These are phyloP conservation scores for Liasis olivaceus DNA, from an alignment of 2,797 vertebrate species.

Conservation along the genomic window DNA sequence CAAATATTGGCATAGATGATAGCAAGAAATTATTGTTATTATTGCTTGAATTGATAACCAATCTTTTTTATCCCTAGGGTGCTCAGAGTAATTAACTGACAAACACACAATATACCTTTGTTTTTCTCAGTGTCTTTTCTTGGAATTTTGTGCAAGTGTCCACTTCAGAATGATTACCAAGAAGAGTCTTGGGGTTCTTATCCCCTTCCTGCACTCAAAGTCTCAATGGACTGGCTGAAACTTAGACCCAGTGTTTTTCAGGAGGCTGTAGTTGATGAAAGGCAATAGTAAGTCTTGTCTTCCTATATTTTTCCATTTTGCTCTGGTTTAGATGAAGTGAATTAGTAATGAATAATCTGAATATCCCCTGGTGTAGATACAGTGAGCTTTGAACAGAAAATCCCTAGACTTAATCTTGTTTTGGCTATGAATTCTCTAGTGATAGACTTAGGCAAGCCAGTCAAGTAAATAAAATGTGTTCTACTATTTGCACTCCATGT, in stretches of 20 bases:
- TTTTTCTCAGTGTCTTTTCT: slow-evolving; percentile 89
- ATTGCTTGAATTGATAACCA: background rate
- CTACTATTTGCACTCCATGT: background rate
- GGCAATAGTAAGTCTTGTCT: slow-evolving; percentile 87
- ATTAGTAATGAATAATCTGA: slow-evolving; percentile 5
- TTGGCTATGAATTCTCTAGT: background rate
- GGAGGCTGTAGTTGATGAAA: slow-evolving; percentile 86
- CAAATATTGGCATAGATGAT: background rate
- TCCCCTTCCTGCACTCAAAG: slow-evolving; percentile 96
- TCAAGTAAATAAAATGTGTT: background rate
- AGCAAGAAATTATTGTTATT: background rate
- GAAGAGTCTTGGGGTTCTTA: slow-evolving; percentile 89
- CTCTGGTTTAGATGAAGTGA: slow-evolving; percentile 18
- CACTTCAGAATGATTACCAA: slow-evolving; percentile 86
- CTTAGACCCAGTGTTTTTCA: slow-evolving; percentile 89
- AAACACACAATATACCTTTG: slow-evolving; percentile 11
- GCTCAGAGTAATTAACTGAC: background rate
- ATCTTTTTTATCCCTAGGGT: background rate
- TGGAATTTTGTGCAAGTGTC: slow-evolving; percentile 92
- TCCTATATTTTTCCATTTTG: slow-evolving; percentile 34
- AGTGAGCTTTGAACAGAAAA: rapidly evolving
- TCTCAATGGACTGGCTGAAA: slow-evolving; percentile 95
- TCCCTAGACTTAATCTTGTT: background rate
- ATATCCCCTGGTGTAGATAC: background rate
- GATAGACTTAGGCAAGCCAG: background rate